These are phyloP conservation scores for Eurytoma adleriae DNA, from an alignment of 2,888 invertebrate species.

Conservation along the genomic window DNA sequence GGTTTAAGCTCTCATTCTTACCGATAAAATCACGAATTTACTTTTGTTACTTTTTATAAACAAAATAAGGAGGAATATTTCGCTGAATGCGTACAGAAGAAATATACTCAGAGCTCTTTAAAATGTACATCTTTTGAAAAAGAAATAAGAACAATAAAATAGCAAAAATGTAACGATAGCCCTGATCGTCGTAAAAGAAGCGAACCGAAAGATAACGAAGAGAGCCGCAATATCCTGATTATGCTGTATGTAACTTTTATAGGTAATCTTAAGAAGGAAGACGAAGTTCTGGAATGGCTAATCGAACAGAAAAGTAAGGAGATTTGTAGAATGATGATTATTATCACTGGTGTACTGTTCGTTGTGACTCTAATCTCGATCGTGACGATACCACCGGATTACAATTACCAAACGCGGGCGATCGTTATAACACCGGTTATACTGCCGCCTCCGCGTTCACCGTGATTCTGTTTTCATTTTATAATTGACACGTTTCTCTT, in stretches of 20 bases:
- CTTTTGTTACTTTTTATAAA: no score
- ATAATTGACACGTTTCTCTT: no score
- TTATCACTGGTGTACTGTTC: conserved; percentile 76
- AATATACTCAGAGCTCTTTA: no score
- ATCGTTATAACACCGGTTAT: conserved; percentile 71
- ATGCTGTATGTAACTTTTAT: conserved; percentile 76
- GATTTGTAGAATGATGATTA: conserved; percentile 76
- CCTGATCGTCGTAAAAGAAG: conserved; percentile 2
- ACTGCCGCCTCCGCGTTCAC: conserved; percentile 69
- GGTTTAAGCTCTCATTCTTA: no score
- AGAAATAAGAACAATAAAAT: background rate
- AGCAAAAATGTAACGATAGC: background rate
- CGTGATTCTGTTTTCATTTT: conserved; percentile 54
- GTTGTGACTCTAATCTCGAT: conserved; percentile 76
- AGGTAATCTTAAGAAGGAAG: conserved; percentile 96
- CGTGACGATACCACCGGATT: conserved; percentile 73
- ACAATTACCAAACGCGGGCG: conserved; percentile 71
- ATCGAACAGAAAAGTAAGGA: conserved; percentile 97
- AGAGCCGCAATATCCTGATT: conserved; percentile 46
- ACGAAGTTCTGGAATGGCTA: conserved; percentile 97
- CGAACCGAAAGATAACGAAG: conserved; percentile 4
- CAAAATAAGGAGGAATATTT: no score
- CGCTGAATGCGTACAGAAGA: no score
- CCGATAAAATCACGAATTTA: no score
- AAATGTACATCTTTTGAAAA: background rate